Evolutionary conservation across 2,797 vertebrate species (phyloP).

Genomic region (Scleropages formosus): DNA sequence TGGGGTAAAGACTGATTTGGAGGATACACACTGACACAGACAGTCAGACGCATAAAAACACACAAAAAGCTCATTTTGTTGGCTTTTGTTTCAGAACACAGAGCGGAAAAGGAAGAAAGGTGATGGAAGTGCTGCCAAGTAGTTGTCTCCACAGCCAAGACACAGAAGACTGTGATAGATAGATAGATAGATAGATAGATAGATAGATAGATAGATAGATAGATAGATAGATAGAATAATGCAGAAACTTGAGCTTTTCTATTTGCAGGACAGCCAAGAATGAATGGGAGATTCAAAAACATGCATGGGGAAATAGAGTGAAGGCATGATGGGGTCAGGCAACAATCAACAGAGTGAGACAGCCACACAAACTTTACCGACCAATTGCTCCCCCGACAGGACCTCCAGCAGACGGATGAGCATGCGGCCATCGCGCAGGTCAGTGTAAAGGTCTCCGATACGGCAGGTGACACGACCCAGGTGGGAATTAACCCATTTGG

Average conservation of each 20-base stretch:
- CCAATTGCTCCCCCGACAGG: slow-evolving; percentile 89
- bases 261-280: neutral
- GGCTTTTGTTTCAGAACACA: neutral
- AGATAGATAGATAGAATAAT: neutral
- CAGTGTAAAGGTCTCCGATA: slow-evolving; percentile 88
- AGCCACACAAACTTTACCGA: slow-evolving; percentile 57
- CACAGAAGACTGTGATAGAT: neutral
- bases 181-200: slow-evolving; percentile 15
- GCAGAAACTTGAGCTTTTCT: neutral
- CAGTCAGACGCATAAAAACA: neutral
- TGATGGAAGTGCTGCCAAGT: neutral
- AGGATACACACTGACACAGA: neutral
- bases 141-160: neutral
- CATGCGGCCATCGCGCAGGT: slow-evolving; percentile 89
- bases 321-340: neutral
- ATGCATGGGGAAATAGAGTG: too few species aligned
- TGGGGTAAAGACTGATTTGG: neutral
- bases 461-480: slow-evolving; percentile 85
- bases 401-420: slow-evolving; percentile 89
- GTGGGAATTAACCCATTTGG: slow-evolving; percentile 97
- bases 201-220: neutral
- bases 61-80: neutral
- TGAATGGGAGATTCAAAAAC: neutral
- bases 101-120: neutral
- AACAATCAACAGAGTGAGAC: neutral